These are phyloP conservation scores for Scomberomorus guttatus DNA, from an alignment of 2,797 vertebrate species.

Conservation along the genomic window DNA sequence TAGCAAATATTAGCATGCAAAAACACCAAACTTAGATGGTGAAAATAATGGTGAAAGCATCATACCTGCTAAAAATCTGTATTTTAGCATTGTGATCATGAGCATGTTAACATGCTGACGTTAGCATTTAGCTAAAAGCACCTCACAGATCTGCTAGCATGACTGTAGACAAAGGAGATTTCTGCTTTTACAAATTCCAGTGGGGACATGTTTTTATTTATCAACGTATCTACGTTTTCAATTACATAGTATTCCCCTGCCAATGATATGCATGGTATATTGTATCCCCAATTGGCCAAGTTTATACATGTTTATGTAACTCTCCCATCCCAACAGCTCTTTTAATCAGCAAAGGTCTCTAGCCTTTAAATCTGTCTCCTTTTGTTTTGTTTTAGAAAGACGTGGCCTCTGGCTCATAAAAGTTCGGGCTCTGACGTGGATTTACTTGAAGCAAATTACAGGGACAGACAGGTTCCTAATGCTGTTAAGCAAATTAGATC, in stretches of 20 bases:
- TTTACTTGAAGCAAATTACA: slow-evolving; percentile 78
- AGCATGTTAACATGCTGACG: neutral
- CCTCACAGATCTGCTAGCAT: no score
- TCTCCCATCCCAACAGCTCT: neutral
- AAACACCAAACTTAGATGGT: neutral
- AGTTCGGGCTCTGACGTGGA: slow-evolving; percentile 67
- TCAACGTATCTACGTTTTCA: neutral
- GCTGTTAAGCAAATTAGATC: slow-evolving; percentile 86
- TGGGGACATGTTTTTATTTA: neutral
- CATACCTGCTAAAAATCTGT: neutral
- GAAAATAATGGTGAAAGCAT: neutral
- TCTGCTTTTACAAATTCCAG: neutral
- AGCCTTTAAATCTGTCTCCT: slow-evolving; percentile 23
- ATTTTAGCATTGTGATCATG: no score
- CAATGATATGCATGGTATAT: neutral
- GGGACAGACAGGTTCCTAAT: slow-evolving; percentile 82
- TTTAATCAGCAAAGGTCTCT: slow-evolving; percentile 48
- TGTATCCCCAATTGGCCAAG: neutral
- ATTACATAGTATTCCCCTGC: neutral
- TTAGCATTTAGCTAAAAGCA: no score
- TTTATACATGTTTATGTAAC: neutral
- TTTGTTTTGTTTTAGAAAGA: slow-evolving; percentile 55
- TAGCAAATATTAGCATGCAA: neutral
- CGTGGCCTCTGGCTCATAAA: slow-evolving; percentile 67
- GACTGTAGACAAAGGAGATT: no score